A percentile compares a stretch with the other conserved stretches of the same genome.
phyloP scores from a whole-genome alignment of 2,888 invertebrate genomes.

The Xylocampa areola region DNA sequence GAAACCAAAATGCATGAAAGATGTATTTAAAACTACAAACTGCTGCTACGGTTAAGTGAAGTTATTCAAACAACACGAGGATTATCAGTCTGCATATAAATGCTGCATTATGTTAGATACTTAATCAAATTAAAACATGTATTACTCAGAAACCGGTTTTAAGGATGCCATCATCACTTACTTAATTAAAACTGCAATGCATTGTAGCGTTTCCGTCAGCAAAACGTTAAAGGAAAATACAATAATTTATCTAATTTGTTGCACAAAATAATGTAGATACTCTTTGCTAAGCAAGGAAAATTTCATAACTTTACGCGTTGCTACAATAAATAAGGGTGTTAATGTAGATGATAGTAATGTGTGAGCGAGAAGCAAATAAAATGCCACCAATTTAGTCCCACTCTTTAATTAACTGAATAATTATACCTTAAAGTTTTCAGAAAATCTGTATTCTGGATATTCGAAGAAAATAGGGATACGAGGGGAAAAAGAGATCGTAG shows the following conservation, averaged over 20 bases:
- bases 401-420: no score
- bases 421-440: not conserved
- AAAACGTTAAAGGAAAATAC: slow-evolving; percentile 14
- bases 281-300: no score
- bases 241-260: not conserved
- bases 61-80: slow-evolving; percentile 6
- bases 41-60: slow-evolving; percentile 1
- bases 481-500: not conserved
- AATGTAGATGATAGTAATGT: no score
- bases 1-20: not conserved
- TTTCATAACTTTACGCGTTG: no score
- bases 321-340: no score
- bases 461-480: not conserved
- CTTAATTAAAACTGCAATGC: slow-evolving; percentile 28
- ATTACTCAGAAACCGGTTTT: slow-evolving; percentile 41
- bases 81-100: slow-evolving; percentile 42
- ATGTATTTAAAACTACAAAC: not conserved
- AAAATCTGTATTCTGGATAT: not conserved
- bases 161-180: slow-evolving; percentile 49
- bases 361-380: no score
- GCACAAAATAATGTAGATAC: not conserved
- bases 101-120: slow-evolving; percentile 20
- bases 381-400: no score
- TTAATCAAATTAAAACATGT: slow-evolving; percentile 29
- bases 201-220: slow-evolving; percentile 32